phyloP scores from a whole-genome alignment of 1,140 invertebrate genomes.

The Drosophila willistoni region DNA sequence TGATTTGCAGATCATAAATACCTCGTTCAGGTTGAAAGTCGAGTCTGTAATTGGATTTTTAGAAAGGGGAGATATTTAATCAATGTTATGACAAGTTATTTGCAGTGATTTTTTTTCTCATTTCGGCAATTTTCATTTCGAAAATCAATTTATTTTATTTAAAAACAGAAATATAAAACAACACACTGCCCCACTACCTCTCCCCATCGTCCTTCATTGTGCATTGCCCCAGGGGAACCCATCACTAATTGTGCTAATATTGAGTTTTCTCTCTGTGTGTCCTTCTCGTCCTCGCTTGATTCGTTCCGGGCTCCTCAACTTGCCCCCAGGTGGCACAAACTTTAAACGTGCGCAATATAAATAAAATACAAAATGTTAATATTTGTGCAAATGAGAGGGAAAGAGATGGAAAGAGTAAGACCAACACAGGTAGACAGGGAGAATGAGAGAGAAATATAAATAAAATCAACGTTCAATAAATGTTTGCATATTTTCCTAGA shows the following conservation, averaged over 20 bases:
- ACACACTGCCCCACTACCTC: background rate
- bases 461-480: conserved; percentile 82
- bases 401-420: background rate
- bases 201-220: background rate
- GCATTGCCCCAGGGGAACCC: conserved; percentile 9
- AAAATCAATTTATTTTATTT: conserved; percentile 70
- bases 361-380: conserved; percentile 77
- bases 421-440: background rate
- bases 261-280: conserved; percentile 54
- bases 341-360: conserved; percentile 76
- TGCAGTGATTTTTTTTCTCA: conserved; percentile 26
- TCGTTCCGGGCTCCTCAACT: conserved; percentile 28
- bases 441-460: conserved; percentile 49
- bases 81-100: conserved; percentile 20
- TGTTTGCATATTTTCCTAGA: conserved; percentile 80
- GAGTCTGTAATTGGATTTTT: conserved; percentile 84
- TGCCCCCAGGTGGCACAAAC: conserved; percentile 70
- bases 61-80: conserved; percentile 3
- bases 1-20: conserved; percentile 93
- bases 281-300: conserved; percentile 34
- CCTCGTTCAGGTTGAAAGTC: conserved; percentile 91
- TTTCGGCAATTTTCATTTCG: conserved; percentile 21
- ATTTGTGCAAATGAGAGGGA: conserved; percentile 44
- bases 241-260: conserved; percentile 79
- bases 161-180: conserved; percentile 31